Conservation (phyloP, 2,113 vertebrate species). For the Vimba vimba region DNA sequence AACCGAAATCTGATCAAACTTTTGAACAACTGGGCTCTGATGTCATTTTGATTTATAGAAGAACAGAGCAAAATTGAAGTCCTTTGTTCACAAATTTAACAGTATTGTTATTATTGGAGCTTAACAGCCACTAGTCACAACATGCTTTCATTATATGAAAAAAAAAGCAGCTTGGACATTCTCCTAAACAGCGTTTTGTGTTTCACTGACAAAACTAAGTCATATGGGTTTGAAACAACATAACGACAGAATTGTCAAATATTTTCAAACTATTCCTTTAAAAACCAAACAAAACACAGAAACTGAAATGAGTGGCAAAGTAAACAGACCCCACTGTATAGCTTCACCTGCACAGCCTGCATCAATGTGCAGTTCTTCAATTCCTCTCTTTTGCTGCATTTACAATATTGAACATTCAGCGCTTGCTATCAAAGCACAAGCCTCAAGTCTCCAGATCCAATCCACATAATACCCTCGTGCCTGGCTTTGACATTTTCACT, state of each 20-base stretch:
- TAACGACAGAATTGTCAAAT: not conserved
- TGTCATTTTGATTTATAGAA: not conserved
- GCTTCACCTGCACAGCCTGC: slow-evolving; percentile 47
- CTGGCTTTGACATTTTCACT: slow-evolving; percentile 26
- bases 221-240: not conserved
- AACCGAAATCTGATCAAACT: not conserved
- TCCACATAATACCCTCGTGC: slow-evolving; percentile 30
- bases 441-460: not conserved
- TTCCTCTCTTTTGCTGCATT: slow-evolving; percentile 31
- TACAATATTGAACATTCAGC: slow-evolving; percentile 26
- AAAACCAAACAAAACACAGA: not conserved
- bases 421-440: slow-evolving; percentile 10
- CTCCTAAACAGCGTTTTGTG: not conserved
- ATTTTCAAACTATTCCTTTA: not conserved
- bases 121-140: not conserved
- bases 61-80: not conserved
- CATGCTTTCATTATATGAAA: not conserved
- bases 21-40: not conserved
- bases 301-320: not conserved
- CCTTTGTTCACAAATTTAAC: not conserved
- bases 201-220: too few species aligned
- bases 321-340: slow-evolving; percentile 46
- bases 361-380: not conserved
- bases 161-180: not conserved
- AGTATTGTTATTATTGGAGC: not conserved